phyloP scores from a whole-genome alignment of 2,113 vertebrate genomes.

The Forbesichthys agassizii region DNA sequence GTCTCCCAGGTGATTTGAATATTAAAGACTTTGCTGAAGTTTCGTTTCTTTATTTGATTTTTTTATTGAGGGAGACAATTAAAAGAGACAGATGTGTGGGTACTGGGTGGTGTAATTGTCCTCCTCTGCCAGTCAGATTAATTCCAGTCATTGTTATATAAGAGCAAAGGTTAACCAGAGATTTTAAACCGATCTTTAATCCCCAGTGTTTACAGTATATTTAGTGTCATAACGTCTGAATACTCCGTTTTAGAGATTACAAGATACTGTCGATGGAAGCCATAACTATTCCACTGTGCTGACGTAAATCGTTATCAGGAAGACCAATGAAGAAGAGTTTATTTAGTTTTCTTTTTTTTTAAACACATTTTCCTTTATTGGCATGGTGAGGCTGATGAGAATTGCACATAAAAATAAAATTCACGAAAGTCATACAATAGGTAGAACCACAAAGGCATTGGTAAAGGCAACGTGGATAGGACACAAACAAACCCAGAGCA shows the following conservation, averaged over 20 bases:
- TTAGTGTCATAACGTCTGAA: no score
- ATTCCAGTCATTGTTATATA: constrained; percentile 26
- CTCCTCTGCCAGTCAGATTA: no score
- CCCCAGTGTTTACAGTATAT: no score
- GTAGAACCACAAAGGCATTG: constrained; percentile 96
- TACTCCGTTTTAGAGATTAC: no score
- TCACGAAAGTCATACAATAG: constrained; percentile 95
- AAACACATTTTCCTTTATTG: constrained; percentile 99
- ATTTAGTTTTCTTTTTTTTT: constrained; percentile 64
- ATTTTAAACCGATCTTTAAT: background rate
- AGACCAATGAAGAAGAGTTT: constrained; percentile 23
- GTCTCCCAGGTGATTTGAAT: constrained; percentile 64
- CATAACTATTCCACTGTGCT: no score
- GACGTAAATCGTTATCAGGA: background rate
- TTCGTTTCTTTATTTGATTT: constrained; percentile 63
- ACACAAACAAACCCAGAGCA: constrained; percentile 78
- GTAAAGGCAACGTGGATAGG: constrained; percentile 88
- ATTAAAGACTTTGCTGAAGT: constrained; percentile 53
- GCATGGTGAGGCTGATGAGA: constrained; percentile 97
- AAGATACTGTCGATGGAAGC: constrained; percentile 15
- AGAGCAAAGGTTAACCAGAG: background rate
- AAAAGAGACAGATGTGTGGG: constrained; percentile 19
- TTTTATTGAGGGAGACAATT: constrained; percentile 35
- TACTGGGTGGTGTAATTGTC: no score
- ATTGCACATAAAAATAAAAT: constrained; percentile 94